Evolutionary conservation across 2,888 invertebrate species (phyloP), one percentile per base, ranked within the genome.

Genomic region (Tachina lurida): DNA sequence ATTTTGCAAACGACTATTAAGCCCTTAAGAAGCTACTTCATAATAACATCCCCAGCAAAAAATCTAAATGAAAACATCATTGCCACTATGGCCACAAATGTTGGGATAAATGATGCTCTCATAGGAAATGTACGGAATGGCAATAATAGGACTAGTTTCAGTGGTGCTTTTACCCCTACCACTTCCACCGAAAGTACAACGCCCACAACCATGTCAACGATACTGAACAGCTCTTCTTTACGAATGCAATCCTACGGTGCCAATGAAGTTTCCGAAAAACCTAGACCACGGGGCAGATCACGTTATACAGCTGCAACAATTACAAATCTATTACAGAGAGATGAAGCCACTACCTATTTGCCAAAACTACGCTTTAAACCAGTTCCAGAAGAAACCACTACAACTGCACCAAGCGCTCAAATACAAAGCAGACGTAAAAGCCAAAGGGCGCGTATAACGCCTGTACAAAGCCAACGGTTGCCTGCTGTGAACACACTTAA

Each of bases 321-420:
- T 0, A 88, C 87, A 56, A 91, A 90, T 68, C 86, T 88, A 15
- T 71, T 90, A n/a, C 91, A 91, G 0, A 86, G 49, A 13, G 91
- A 91, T 58, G 92, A 92, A 76, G 90, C 92, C 22, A 92, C 93
- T 2, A 93, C 93, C 0, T 93, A 92, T 88, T 89, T 92, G 0
- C 93, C 93, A 0, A 92, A 90, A 71, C 86, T 89, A 1, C 90
- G 91, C 22, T 87, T 89, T 49, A 83, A 88, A 1, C 88, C 88
- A 1, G 71, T 73, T 12, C 70, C 84, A n/a, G 80, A 80, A 13
- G 89, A 87, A 1, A 58, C 58, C 10, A 76, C 71, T 17, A 83
- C 80, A 45, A 87, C 86, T 2, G 22, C 87, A 0, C 60, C 84
- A n/a, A 41, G 8, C 5, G 73, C 84, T 45, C 52, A 58, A 17